Evolutionary conservation across 2,888 invertebrate genomes (phyloP), one percentile per base, ranked within the genome.

Genomic region (Metopia argyrocephala): DNA sequence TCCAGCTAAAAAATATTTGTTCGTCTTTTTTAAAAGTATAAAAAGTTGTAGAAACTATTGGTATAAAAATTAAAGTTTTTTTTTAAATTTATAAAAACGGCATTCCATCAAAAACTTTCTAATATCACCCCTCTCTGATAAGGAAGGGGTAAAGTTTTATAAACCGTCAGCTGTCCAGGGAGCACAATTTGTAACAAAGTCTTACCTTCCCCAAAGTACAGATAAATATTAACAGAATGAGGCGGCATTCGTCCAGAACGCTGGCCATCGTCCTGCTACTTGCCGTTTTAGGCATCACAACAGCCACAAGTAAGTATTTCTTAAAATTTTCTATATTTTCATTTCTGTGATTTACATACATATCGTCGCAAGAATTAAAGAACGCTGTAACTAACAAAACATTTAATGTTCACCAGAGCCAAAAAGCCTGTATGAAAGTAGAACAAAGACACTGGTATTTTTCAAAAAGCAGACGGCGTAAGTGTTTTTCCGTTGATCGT

Each of bases 221-320:
- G 21, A 78, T 18, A 62, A 69, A 69, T 62, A 57, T 69, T 31
- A 69, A 76, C 78, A 87, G 85, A 85, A 90, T 90, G 90, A 85
- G 89, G 87, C 90, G 89, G 88, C 89, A 86, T 85, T 87, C 86
- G 84, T 87, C 78, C 70, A 73, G 86, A 83, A 86, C 88, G 86
- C 87, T 90, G 87, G 88, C 89, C 88, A 87, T 89, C 87, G 87
- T 90, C 86, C 85, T 90, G 84, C 73, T 89, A 84, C 86, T 88
- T 83, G 86, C 86, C 78, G 83, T 87, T 83, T 84, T 90, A 82
- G 86, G 88, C 85, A 87, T 86, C 83, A 84, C 88, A 86, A 86
- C 86, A 79, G 88, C 89, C 86, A 84, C 87, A 85, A 86, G 90
- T 90, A 87, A 90, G 90, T 89, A 83, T 57, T 64, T 69, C 9